Conservation (phyloP, 2,888 invertebrate genomes). For the Ichneumoninae sp. region DNA sequence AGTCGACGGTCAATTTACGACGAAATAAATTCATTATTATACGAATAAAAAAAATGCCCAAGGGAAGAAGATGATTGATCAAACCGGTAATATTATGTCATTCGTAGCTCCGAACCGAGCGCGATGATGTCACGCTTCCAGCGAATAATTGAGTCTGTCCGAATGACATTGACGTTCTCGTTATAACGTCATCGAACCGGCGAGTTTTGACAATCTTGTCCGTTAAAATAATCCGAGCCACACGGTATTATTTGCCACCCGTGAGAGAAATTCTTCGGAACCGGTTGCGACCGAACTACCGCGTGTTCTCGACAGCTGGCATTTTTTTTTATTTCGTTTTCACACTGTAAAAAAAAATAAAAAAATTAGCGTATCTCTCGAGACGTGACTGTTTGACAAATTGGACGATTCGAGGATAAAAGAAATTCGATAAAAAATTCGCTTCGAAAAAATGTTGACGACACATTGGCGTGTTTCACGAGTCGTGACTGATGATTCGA, state of each 20-base stretch:
- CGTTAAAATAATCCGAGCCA: not conserved
- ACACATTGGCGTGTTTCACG: not conserved
- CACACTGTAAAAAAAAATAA: not conserved
- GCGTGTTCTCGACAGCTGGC: not conserved
- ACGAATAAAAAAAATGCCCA: not conserved
- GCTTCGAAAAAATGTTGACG: too few relatives aligned
- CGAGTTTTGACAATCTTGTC: slow-evolving; percentile 25
- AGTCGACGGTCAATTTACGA: slow-evolving; percentile 20
- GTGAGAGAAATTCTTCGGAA: slow-evolving; percentile 31
- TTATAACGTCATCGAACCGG: slow-evolving; percentile 55
- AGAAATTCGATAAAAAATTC: not conserved
- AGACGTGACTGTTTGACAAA: slow-evolving; percentile 3
- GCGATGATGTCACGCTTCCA: slow-evolving; percentile 49
- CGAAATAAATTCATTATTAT: not conserved
- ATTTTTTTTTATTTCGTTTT: not conserved
- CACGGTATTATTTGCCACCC: not conserved
- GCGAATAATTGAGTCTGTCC: slow-evolving; percentile 32
- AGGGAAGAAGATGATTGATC: slow-evolving; percentile 9
- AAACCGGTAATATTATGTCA: slow-evolving; percentile 26
- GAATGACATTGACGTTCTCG: slow-evolving; percentile 63
- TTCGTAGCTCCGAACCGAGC: slow-evolving; percentile 41
- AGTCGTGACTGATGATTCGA: slow-evolving; percentile 20
- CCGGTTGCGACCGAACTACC: slow-evolving; percentile 12
- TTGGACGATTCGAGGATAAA: too few relatives aligned
- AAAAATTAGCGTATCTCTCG: slow-evolving; percentile 44